Evolutionary conservation across 64 coral and sea anemone genomes (phyloP), one percentile per base, ranked within the genome.

Genomic region (Montipora capricornis): DNA sequence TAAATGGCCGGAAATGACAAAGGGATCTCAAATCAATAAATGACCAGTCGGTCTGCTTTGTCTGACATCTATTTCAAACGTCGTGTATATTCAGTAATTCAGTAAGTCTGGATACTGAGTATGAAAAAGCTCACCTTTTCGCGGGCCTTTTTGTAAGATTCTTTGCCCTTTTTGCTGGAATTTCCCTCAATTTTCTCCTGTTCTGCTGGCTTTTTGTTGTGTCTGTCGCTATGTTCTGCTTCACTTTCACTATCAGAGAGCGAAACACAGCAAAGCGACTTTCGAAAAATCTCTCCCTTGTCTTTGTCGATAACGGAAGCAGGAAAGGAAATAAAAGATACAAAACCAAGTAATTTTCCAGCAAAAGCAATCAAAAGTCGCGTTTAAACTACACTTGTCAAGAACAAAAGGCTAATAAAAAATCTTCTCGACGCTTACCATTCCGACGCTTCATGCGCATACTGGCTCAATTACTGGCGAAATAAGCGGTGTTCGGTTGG

Each of bases 231-330:
- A 5, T 70, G 58, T 84, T 68, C 79, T 68, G n/a, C 87, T 64
- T 94, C 93, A 44, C 71, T 50, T 44, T 84, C 93, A 1, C 87
- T 94, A 47, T 94, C 93, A 84, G 87, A 90, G 52, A 20, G 76
- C 19, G 73, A 14, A 24, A 60, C 55, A 22, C 83, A 45, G 80
- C 79, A 83, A 90, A 94, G 66, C n/a, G 81, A 81, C 93, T 94
- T 94, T 20, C 93, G 87, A 83, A 90, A 94, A 64, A 90, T 76
- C 67, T 94, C 80, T 84, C 93, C 93, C 77, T 94, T 94, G n/a
- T 76, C 93, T 94, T 77, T 9, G 46, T 61, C 76, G 9, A 59
- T 44, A 29, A 73, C 77, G 7, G 5, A 5, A 80, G 16, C 9
- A 37, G 55, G 47, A 10, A 57, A 4, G 9, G 4, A n/a, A 68